Evolutionary conservation across 2,113 vertebrate species (phyloP).

Genomic region (Zapornia atra): DNA sequence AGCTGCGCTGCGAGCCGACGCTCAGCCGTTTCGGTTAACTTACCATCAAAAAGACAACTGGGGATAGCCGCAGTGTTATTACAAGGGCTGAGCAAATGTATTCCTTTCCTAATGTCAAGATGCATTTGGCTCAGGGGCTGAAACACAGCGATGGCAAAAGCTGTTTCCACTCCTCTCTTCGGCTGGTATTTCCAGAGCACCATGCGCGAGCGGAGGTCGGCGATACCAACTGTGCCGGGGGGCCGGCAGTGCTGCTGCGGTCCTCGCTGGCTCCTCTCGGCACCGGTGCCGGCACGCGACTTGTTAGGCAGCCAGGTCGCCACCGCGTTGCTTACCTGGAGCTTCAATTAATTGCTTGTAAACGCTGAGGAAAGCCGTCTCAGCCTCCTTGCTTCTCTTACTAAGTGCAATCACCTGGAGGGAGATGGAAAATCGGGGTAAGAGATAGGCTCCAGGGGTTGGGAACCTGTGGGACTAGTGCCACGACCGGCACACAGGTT

Average conservation of each 20-base stretch:
- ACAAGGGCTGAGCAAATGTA: conserved; percentile 71
- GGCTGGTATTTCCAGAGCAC: conserved; percentile 22
- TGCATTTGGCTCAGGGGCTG: conserved; percentile 70
- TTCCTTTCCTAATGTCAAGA: conserved; percentile 73
- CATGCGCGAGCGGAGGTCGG: not conserved
- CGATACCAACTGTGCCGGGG: not conserved
- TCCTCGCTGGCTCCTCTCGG: conserved; percentile 35
- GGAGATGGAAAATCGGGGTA: not conserved
- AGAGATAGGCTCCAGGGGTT: not conserved
- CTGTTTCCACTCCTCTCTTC: conserved; percentile 52
- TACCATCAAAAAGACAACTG: conserved; percentile 53
- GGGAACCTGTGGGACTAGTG: rapidly evolving
- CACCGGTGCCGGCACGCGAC: not conserved
- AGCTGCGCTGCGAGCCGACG: not conserved
- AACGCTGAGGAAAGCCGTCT: conserved; percentile 94
- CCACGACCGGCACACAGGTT: rapidly evolving
- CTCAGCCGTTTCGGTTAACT: not conserved
- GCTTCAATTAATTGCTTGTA: conserved; percentile 94
- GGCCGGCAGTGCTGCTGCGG: not conserved
- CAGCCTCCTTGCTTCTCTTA: conserved; percentile 96
- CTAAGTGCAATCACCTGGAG: conserved; percentile 94
- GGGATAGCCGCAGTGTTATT: conserved; percentile 57
- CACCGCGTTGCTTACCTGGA: conserved; percentile 87
- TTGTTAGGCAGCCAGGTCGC: conserved; percentile 31
- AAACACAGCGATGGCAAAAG: conserved; percentile 61